These are phyloP conservation scores for Acrobeloides nanus DNA, from an alignment of 2,888 invertebrate genomes.

Conservation along the genomic window DNA sequence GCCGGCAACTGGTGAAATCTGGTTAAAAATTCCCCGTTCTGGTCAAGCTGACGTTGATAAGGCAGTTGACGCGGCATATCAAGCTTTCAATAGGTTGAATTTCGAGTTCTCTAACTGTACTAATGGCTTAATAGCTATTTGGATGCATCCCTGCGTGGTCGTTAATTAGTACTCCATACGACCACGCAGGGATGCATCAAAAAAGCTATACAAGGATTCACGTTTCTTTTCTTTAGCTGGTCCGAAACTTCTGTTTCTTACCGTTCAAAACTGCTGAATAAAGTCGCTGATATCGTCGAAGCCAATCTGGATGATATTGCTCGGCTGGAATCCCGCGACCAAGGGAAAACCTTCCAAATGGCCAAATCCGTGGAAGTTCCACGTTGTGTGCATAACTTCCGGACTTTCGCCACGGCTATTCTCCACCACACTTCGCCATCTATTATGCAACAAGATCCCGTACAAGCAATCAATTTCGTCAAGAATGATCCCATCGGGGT, in stretches of 20 bases:
- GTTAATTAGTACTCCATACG: too few relatives aligned
- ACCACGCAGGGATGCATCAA: too few relatives aligned
- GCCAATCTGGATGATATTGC: conserved; percentile 58
- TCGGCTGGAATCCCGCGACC: conserved; percentile 59
- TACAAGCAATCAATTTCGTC: conserved; percentile 57
- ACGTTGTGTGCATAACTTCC: conserved; percentile 59
- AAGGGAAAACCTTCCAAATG: conserved; percentile 60
- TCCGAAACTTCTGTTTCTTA: conserved; percentile 54
- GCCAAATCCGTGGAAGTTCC: conserved; percentile 58
- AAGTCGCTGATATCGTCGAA: conserved; percentile 59
- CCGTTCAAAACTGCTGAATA: conserved; percentile 56
- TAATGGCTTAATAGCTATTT: neutral
- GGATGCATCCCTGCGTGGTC: conserved; percentile 1
- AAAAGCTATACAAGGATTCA: too few relatives aligned
- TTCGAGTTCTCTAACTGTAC: conserved; percentile 2
- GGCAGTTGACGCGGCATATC: conserved; percentile 57
- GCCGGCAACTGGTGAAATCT: conserved; percentile 30
- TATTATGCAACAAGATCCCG: conserved; percentile 30
- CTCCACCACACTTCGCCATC: conserved; percentile 54
- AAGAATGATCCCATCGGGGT: conserved; percentile 59
- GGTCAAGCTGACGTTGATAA: conserved; percentile 51
- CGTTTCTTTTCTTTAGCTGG: too few relatives aligned
- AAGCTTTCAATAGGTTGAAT: conserved; percentile 57
- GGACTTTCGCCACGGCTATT: conserved; percentile 58
- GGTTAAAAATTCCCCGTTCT: conserved; percentile 56